These are phyloP conservation scores for Mormyrops boulengeri DNA, from an alignment of 2,797 vertebrate species.

Conservation along the genomic window DNA sequence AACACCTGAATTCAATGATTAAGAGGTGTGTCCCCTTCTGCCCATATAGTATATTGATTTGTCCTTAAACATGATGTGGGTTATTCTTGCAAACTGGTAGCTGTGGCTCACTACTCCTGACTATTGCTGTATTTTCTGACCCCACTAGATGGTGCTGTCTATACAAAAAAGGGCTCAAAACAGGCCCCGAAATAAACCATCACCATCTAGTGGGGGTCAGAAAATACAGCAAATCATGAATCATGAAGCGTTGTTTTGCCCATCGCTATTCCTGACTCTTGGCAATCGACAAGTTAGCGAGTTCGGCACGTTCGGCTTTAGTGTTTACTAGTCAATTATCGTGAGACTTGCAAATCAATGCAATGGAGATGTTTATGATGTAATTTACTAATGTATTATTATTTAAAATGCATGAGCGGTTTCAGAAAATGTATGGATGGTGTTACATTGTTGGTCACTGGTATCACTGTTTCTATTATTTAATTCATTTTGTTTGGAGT, in stretches of 20 bases:
- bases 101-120: not conserved
- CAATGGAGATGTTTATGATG: not conserved
- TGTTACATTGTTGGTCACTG: not conserved
- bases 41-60: not conserved
- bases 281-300: not conserved
- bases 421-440: too few relatives aligned
- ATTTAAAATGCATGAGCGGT: not conserved
- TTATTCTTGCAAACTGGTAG: not conserved
- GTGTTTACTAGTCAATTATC: not conserved
- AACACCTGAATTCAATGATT: not conserved
- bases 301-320: not conserved
- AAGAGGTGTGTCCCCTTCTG: not conserved
- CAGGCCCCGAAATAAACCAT: too few relatives aligned
- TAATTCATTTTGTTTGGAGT: too few relatives aligned
- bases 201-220: too few relatives aligned
- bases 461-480: too few relatives aligned
- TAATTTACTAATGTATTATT: not conserved
- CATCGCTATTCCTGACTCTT: not conserved
- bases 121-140: not conserved
- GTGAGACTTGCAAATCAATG: not conserved
- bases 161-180: too few relatives aligned
- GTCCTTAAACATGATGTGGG: not conserved
- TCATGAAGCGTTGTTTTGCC: too few relatives aligned
- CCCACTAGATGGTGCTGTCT: not conserved
- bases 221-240: too few relatives aligned